Base-by-base conservation (phyloP, 2,888 invertebrate species). In the Drosophila affinis region DNA sequence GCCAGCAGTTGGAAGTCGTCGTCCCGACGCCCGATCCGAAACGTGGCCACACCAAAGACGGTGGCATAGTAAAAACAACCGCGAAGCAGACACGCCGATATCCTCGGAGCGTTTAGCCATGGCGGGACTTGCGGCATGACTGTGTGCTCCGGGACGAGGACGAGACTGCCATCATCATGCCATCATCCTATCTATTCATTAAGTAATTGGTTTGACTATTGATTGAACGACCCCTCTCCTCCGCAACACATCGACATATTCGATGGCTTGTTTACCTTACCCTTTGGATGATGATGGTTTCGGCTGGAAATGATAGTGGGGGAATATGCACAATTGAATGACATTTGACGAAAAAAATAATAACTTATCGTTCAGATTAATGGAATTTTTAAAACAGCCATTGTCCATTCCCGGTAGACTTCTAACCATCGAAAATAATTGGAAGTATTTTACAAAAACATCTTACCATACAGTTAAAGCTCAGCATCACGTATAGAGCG, bases 131-230 rank as follows among this genome's bases (percentile, higher is more conserved):
- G 56, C 32, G 32, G 2, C 67, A 65, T 65, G 56, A 65, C 65
- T 65, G 24, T n/a, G 39, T 39, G 39, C 39, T 7, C 6, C 14
- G 32, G 32, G 10, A 9, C 9, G 29, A 4, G 34, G 24, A 48
- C 7, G 6, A 17, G 5, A 17, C 10, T 14, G 3, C n/a, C n/a
- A n/a, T n/a, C n/a, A n/a, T 5, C 49, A 24, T 24, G 21, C 14
- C 21, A 5, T 27, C 29, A 48, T n/a, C n/a, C 14, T 17, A 51
- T 32, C 32, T 21, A 45, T 14, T 49, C 65, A 64, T 64, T 65
- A 44, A 27, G 44, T 44, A 51, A 62, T 62, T 62, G 49, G 62
- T 62, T 62, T 62, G 24, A 10, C 61, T 29, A 32, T 44, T 55
- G 54, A 4, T 9, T 55, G 39, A 44, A 12, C 29, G 39, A 6